Base-by-base conservation (phyloP, 2,113 vertebrate genomes). In the Damaliscus lunatus region DNA sequence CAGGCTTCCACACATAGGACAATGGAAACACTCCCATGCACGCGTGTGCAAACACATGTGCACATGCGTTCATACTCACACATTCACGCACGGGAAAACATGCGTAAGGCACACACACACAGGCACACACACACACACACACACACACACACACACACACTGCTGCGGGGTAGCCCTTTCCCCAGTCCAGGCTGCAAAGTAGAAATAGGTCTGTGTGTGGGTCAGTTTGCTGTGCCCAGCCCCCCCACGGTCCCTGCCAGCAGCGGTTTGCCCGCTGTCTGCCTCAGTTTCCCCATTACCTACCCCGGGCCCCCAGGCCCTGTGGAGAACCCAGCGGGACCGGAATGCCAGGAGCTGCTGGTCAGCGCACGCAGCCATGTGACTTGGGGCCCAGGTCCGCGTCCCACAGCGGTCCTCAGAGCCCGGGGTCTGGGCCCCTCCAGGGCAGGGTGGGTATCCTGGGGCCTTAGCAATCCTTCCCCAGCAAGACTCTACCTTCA, bases 121-220 rank as follows among this genome's bases (percentile, higher is more conserved):
- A 52, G 3, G 46, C 10, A 25, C 52, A 6, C 16, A 16, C 48
- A 3, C 52, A 6, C 16, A 2, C 25, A 2, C 55, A 10, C 21
- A 0, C 17, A 3, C 13, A 15, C 13, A 6, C 2, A 4, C 14
- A 7, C 55, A 9, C 19, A 19, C 36, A 7, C 53, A 1, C 67
- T 0, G 10, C 31, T 3, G 31, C 2, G 1, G 9, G 12, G 19
- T 3, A 2, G 2, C 48, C 50, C 40, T 23, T 4, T n/a, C 6
- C 8, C 52, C 15, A 5, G 29, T 19, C 25, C 25, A 8, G 60
- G 33, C 8, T 46, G n/a, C 40, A 27, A 33, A 29, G 17, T 0
- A 27, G 55, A 16, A 19, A 13, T 1, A 5, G 50, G 83, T 15
- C 3, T 0, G n/a, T 43, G 2, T 4, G 13, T 0, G 2, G 36